A percentile compares a stretch with the other conserved stretches of the same genome.
Evolutionary conservation across 2,888 invertebrate genomes (phyloP).

Genomic region (Synergus umbraculus): DNA sequence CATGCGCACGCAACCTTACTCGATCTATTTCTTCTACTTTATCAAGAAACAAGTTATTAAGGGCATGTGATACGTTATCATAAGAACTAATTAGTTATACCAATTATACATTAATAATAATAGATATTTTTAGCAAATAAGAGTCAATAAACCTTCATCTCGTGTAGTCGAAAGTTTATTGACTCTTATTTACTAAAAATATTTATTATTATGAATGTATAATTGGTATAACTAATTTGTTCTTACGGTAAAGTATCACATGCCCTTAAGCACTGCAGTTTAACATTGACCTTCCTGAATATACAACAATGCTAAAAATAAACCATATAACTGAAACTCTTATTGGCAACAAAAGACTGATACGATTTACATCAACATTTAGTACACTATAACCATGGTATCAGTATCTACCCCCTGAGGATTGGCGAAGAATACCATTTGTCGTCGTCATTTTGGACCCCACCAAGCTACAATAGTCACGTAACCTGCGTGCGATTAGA

Average conservation of each 20-base stretch:
- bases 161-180: too few relatives aligned
- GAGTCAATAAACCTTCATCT: too few relatives aligned
- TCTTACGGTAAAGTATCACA: too few relatives aligned
- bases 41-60: neutral
- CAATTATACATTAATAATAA: too few relatives aligned
- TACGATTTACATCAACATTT: constrained; percentile 6
- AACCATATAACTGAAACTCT: neutral
- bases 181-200: too few relatives aligned
- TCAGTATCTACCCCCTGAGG: neutral
- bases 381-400: neutral
- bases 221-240: too few relatives aligned
- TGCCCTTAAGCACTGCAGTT: neutral
- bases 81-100: too few relatives aligned
- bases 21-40: neutral
- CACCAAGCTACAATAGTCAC: neutral
- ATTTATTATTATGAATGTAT: too few relatives aligned
- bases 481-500: neutral
- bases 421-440: neutral
- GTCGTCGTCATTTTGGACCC: neutral
- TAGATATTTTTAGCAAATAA: too few relatives aligned
- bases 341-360: neutral
- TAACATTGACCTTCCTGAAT: neutral
- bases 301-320: neutral
- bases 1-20: neutral
- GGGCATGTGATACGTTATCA: too few relatives aligned